A percentile compares a stretch with the other conserved stretches of the same genome.
phyloP scores from a whole-genome alignment of 2,797 vertebrate genomes.

The Lagocephalus sceleratus region DNA sequence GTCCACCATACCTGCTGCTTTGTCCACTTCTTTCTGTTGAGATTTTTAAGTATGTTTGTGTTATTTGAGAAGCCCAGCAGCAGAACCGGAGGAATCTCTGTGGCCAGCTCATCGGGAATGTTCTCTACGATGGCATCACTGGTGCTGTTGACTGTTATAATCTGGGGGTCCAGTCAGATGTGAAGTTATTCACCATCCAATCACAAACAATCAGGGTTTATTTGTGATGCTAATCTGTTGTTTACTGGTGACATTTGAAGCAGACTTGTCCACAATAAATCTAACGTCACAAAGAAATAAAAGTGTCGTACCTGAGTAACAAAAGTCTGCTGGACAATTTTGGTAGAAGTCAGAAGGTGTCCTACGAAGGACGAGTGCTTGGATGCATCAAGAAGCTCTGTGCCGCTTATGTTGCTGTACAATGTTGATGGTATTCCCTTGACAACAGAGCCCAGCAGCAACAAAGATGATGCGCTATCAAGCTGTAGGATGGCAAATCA shows the following conservation, averaged over 20 bases:
- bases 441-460: conserved; percentile 63
- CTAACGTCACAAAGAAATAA: background rate
- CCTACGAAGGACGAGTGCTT: conserved; percentile 34
- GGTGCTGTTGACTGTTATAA: conserved; percentile 45
- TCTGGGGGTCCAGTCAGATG: conserved; percentile 42
- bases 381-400: conserved; percentile 36
- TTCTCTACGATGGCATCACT: conserved; percentile 54
- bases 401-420: conserved; percentile 17
- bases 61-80: conserved; percentile 45
- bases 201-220: no score
- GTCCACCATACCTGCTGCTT: conserved; percentile 59
- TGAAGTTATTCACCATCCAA: background rate
- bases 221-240: background rate
- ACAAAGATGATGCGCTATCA: background rate
- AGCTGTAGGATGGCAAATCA: conserved; percentile 47
- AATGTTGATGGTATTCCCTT: conserved; percentile 48
- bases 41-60: background rate
- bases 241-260: background rate
- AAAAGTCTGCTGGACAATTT: conserved; percentile 47
- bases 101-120: conserved; percentile 63
- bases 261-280: background rate
- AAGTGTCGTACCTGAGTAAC: conserved; percentile 61
- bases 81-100: conserved; percentile 57
- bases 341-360: conserved; percentile 39
- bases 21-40: conserved; percentile 75